Evolutionary conservation across 2,113 vertebrate species (phyloP).

Genomic region (Protobothrops mucrosquamatus): DNA sequence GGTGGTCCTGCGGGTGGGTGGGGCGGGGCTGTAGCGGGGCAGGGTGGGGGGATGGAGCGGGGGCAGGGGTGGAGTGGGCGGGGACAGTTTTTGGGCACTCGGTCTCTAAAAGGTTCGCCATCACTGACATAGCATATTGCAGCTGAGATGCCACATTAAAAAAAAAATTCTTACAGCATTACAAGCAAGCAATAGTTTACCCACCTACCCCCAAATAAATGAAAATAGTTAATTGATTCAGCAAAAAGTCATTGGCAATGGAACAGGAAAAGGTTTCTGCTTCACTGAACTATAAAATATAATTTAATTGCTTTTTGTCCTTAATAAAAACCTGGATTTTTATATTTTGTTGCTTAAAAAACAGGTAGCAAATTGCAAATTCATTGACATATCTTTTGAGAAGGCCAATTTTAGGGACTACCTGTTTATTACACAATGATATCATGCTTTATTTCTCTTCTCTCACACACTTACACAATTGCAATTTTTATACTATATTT

Average conservation of each 20-base stretch:
- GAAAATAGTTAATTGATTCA: background rate
- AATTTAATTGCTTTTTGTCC: background rate
- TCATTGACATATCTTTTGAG: background rate
- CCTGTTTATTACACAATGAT: background rate
- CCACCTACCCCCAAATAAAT: background rate
- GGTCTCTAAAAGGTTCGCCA: no score
- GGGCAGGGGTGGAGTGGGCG: no score
- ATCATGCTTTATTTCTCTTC: background rate
- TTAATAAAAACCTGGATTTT: background rate
- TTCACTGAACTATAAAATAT: conserved; percentile 2
- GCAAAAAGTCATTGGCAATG: background rate
- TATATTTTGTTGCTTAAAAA: background rate
- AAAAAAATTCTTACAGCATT: background rate
- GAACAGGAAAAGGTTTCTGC: background rate
- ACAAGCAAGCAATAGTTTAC: background rate
- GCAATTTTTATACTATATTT: background rate
- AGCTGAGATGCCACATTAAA: background rate
- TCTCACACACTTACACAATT: background rate
- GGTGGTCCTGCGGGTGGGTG: no score
- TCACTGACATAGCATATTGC: background rate
- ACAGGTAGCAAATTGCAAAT: background rate
- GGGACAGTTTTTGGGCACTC: no score
- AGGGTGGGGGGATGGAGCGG: no score
- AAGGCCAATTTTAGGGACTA: background rate
- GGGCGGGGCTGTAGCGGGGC: no score